Evolutionary conservation across 2,797 vertebrate genomes (phyloP).

Genomic region (Botia almorhae): DNA sequence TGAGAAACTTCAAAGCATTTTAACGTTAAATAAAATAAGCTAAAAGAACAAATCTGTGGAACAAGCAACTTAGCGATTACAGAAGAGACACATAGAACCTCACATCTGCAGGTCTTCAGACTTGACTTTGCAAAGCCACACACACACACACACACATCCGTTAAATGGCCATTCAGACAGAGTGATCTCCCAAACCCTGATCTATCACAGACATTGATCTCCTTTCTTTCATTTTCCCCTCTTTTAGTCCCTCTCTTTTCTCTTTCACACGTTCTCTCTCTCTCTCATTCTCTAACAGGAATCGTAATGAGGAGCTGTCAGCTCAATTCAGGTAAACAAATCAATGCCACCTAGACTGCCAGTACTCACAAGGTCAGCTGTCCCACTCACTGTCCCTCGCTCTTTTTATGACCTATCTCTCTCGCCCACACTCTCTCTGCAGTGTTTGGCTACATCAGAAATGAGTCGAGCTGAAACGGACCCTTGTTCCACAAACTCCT

Average conservation of each 20-base stretch:
- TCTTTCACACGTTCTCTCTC: slow-evolving; percentile 53
- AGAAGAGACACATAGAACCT: too few relatives aligned
- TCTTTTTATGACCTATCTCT: slow-evolving; percentile 50
- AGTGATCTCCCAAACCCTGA: not conserved
- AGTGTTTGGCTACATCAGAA: not conserved
- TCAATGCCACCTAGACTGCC: slow-evolving; percentile 78
- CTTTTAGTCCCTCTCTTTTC: slow-evolving; percentile 33
- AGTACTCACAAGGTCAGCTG: slow-evolving; percentile 58
- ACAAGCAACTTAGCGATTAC: too few relatives aligned
- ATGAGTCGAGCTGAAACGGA: not conserved
- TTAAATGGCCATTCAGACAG: slow-evolving; percentile 36
- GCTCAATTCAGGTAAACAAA: slow-evolving; percentile 81
- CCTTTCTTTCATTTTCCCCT: not conserved
- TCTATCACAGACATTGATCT: slow-evolving; percentile 7
- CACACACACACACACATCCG: slow-evolving; percentile 29
- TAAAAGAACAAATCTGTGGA: too few relatives aligned
- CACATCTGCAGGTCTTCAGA: too few relatives aligned
- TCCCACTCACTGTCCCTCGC: slow-evolving; percentile 28
- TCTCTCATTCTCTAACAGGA: slow-evolving; percentile 74
- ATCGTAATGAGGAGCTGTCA: slow-evolving; percentile 84
- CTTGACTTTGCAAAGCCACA: too few relatives aligned
- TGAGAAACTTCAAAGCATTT: too few relatives aligned
- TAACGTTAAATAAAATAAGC: too few relatives aligned
- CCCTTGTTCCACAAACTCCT: not conserved
- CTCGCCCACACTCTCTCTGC: slow-evolving; percentile 54